A percentile compares a stretch with the other conserved stretches of the same genome.
Conservation (phyloP, 2,888 invertebrate species). For the Patella depressa region DNA sequence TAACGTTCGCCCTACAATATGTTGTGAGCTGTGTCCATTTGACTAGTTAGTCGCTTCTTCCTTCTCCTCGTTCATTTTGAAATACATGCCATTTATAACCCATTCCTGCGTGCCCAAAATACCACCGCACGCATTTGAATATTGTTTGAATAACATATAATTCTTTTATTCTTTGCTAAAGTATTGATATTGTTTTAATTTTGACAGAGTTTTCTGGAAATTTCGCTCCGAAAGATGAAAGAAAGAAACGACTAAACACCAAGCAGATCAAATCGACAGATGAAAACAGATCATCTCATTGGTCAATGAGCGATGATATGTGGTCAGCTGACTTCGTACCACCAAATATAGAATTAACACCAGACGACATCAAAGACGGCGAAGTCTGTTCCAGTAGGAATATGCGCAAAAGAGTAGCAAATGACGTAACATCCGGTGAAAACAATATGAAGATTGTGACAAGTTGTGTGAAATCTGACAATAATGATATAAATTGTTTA, state of each 20-base stretch:
- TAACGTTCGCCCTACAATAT: no score
- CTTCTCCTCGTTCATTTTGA: no score
- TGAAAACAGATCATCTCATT: neutral
- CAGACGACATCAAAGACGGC: constrained; percentile 50
- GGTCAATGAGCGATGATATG: constrained; percentile 20
- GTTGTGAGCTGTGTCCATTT: no score
- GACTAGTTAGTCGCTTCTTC: no score
- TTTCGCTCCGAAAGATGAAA: neutral
- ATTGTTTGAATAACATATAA: no score
- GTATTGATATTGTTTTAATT: neutral
- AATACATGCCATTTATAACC: no score
- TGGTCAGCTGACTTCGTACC: constrained; percentile 49
- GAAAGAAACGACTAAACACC: neutral
- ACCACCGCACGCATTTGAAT: no score
- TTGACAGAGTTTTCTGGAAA: neutral
- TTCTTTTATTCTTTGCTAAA: no score
- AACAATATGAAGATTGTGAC: neutral
- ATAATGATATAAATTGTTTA: neutral
- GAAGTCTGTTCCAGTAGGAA: constrained; percentile 37
- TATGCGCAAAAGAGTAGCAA: neutral
- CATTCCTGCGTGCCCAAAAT: no score
- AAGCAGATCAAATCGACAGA: neutral
- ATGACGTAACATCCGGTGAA: neutral
- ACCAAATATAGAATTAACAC: constrained; percentile 55
- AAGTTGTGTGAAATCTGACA: neutral